Evolutionary conservation across 35 echinoderm and acorn worm species (phyloP).

Genomic region (Holothuria glaberrima): DNA sequence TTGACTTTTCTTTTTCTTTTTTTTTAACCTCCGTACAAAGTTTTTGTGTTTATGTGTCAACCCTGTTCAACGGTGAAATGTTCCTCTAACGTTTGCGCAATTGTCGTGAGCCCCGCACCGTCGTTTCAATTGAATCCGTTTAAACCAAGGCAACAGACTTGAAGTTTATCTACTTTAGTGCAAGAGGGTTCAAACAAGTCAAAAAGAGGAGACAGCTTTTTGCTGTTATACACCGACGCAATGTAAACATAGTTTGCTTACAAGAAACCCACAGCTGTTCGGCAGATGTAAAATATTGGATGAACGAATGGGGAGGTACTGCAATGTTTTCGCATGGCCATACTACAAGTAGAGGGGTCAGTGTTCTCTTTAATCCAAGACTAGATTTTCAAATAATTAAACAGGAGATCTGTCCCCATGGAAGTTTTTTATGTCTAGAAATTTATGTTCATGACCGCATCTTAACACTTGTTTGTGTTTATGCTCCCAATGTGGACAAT

Average conservation of each 20-base stretch:
- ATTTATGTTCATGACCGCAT: neutral
- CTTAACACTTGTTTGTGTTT: neutral
- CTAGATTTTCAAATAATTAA: no score
- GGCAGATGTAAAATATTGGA: neutral
- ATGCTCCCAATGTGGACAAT: neutral
- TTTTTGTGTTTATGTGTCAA: neutral
- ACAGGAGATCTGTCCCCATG: no score
- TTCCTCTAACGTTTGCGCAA: neutral
- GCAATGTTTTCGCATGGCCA: neutral
- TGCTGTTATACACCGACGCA: neutral
- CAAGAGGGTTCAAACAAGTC: neutral
- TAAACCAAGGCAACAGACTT: neutral
- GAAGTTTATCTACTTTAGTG: neutral
- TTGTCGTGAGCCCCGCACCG: neutral
- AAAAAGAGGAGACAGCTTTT: neutral
- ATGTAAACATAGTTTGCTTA: neutral
- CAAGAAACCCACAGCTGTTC: no score
- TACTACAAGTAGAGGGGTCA: neutral
- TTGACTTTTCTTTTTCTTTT: constrained; percentile 38
- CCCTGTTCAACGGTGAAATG: neutral
- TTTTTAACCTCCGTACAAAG: neutral
- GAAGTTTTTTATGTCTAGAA: neutral
- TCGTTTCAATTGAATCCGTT: neutral
- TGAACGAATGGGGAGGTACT: constrained; percentile 1
- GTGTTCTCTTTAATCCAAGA: no score